Evolutionary conservation across 1,140 invertebrate genomes (phyloP), one percentile per base, ranked within the genome.

Genomic region (Papilio aristodemus): DNA sequence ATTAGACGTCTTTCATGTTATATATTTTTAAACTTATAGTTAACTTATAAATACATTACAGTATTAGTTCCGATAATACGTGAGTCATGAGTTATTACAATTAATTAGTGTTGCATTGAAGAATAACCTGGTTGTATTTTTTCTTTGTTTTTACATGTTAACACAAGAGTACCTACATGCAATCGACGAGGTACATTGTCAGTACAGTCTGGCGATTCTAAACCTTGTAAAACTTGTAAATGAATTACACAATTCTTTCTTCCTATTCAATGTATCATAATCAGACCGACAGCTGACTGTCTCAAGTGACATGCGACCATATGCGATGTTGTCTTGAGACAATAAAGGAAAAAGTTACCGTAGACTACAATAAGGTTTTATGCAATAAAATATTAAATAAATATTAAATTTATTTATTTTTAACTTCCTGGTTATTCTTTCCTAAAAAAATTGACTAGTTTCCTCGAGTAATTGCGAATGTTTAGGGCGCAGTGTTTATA

Each of bases 71-170:
- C 13, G 11, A 54, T 19, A 54, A 54, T 54, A 54, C 9, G 9
- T 54, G 22, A 22, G 19, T 54, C 8, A 54, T 54, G 46, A 54
- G 46, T 54, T 22, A 54, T 25, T 54, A 54, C 13, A 54, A 11
- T 54, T 54, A 54, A 54, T 54, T 54, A 54, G 19, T 54, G 10
- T 54, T 4, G 11, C 46, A 54, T 54, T 54, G 46, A 54, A 19
- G 9, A 50, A 54, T 54, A 54, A 54, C 10, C 46, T 54, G 19
- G 11, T 54, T 54, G 46, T 54, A 11, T 13, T 17, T 54, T 54
- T 54, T 17, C 46, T 54, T 54, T 54, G 46, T 54, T 32, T 32
- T 19, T 54, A 54, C 10, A 54, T 32, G 27, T 50, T 54, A 54
- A 25, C 46, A 22, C 22, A 25, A 13, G 46, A 25, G 46, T 54